Base-by-base conservation (phyloP, 2,888 invertebrate genomes). In the Epistrophe grossulariae region DNA sequence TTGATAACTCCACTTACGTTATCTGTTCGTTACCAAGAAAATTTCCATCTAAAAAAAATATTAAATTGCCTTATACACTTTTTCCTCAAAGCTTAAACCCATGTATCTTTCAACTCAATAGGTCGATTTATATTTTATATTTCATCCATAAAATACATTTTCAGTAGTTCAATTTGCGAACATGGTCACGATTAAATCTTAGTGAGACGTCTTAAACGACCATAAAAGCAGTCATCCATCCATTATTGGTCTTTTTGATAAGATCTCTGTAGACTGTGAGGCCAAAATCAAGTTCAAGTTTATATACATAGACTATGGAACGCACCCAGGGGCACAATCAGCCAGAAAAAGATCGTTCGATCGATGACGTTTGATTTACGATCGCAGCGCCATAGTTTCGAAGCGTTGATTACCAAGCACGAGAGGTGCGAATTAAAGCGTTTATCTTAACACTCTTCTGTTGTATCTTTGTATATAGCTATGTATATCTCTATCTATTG, bases 391-490 rank as follows among this genome's bases (percentile, higher is more conserved):
- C 87, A 82, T 50, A 82, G 66, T 71, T 52, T 81, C n/a, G 71
- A 76, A 72, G 79, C 79, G 83, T 79, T 83, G 74, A 87, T 87
- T 87, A 79, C 74, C 45, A 60, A 45, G 71, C 79, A 79, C 71
- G 76, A 87, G 83, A 87, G 85, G 87, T 87, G 87, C 76, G 74
- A 87, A 83, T 76, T 76, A 79, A 85, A 81, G 81, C 70, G 70
- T 71, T 73, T 71, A 48, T 71, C 64, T 52, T 68, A 78, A 70
- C 78, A 74, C 70, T n/a, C 64, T 77, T 6, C 43, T 48, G 40
- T 55, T 66, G 17, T 60, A 59, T 28, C 31, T 66, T 31, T 38
- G 15, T 4, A n/a, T n/a, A n/a, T n/a, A 35, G 38, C n/a, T 66
- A 52, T 50, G 43, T n/a, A n/a, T n/a, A n/a, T n/a, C n/a, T n/a